Evolutionary conservation across 1,140 invertebrate species (phyloP), one percentile per base, ranked within the genome.

Genomic region (Episyrphus balteatus): DNA sequence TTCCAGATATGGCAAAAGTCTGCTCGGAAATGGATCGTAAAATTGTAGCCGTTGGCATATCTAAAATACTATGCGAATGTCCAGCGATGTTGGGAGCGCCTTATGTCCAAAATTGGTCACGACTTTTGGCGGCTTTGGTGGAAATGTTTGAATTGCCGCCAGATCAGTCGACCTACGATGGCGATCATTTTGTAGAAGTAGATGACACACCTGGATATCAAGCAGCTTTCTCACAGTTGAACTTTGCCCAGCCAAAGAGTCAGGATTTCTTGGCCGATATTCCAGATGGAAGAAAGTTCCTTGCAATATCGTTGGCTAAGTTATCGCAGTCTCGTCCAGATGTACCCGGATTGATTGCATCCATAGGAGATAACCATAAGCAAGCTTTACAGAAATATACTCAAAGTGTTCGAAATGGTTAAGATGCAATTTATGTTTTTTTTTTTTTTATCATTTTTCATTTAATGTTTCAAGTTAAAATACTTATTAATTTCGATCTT

Each of bases 171-270:
- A 71, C 78, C 0, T 72, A 87, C 19, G 82, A 84, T 2, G 88
- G 90, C 59, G 91, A 95, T 69, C 82, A 90, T 64, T 86, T 89
- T 61, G 77, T 87, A 34, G 90, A 93, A 58, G 78, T 88, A 32
- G 89, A 92, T 40, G 89, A 94, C 62, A 75, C 80, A 43, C 75
- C 82, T 47, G 86, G 88, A 17, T 96, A 92, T 70, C 90, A 95
- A 71, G 84, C 86, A 15, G 81, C 86, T 38, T 97, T 90, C 66
- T 85, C 87, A 12, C 87, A 93, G 64, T 73, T 98, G 1, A 75
- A 83, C 12, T 94, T 86, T 75, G 92, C 91, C 0, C 82, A 79
- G 41, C 83, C 81, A 64, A 71, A 74, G 26, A 75, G 79, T 52
- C 71, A 77, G 49, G 91, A 96, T 73, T 84, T 84, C 15, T 76